Evolutionary conservation across 1,140 invertebrate species (phyloP).

Genomic region (Phortica variegata): DNA sequence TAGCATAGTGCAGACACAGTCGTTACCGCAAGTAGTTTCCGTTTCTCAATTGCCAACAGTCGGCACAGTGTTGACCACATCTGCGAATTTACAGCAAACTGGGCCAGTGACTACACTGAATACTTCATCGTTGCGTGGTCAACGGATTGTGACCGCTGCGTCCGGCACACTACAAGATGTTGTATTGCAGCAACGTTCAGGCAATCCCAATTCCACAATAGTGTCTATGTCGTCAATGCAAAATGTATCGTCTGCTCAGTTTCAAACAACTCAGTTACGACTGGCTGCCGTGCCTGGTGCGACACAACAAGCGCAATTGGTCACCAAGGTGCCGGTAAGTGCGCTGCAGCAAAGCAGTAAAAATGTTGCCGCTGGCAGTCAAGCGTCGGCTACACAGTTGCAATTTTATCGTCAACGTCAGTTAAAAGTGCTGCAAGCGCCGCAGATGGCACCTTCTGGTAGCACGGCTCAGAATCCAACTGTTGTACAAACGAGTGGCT

Average conservation of each 20-base stretch:
- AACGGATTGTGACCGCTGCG: slow-evolving; percentile 57
- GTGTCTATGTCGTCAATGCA: slow-evolving; percentile 55
- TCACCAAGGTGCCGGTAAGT: slow-evolving; percentile 56
- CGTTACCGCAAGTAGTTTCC: slow-evolving; percentile 50
- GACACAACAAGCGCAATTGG: slow-evolving; percentile 54
- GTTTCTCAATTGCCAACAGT: slow-evolving; percentile 44
- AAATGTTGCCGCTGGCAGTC: slow-evolving; percentile 59
- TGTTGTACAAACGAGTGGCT: slow-evolving; percentile 37
- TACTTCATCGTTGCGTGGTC: slow-evolving; percentile 55
- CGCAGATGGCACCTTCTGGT: slow-evolving; percentile 13
- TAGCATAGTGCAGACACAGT: slow-evolving; percentile 53
- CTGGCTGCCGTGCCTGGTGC: slow-evolving; percentile 56
- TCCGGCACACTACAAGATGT: slow-evolving; percentile 48
- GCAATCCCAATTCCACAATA: slow-evolving; percentile 55
- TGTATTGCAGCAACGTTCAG: slow-evolving; percentile 42
- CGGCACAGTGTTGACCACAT: slow-evolving; percentile 44
- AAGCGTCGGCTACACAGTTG: slow-evolving; percentile 57
- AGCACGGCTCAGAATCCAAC: slow-evolving; percentile 27
- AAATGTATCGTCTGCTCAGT: slow-evolving; percentile 55
- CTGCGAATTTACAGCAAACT: slow-evolving; percentile 50
- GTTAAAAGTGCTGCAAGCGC: slow-evolving; percentile 52
- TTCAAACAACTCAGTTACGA: slow-evolving; percentile 59
- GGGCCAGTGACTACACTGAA: slow-evolving; percentile 53
- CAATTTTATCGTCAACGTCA: slow-evolving; percentile 61
- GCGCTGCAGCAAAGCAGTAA: slow-evolving; percentile 56